Conservation (phyloP, 2,888 invertebrate genomes). For the Leptopilina myrica region DNA sequence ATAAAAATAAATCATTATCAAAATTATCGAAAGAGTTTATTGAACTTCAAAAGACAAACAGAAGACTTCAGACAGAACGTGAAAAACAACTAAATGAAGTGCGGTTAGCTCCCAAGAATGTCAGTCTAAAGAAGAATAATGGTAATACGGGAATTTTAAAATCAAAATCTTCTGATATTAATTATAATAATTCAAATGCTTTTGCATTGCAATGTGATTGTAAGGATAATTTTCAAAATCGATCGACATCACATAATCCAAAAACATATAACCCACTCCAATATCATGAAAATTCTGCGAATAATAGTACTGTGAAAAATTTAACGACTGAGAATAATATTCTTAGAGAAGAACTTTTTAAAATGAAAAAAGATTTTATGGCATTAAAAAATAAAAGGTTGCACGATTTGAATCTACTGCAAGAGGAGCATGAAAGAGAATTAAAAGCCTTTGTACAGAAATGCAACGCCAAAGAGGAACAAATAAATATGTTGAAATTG, state of each 20-base stretch:
- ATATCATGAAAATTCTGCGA: slow-evolving; percentile 75
- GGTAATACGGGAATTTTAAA: neutral
- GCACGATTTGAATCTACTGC: slow-evolving; percentile 85
- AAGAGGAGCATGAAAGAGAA: slow-evolving; percentile 76
- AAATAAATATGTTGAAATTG: slow-evolving; percentile 74
- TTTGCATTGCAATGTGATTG: slow-evolving; percentile 42
- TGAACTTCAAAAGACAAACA: slow-evolving; percentile 86
- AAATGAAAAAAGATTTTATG: slow-evolving; percentile 87
- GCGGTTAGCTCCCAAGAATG: slow-evolving; percentile 58
- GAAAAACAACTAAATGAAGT: slow-evolving; percentile 78
- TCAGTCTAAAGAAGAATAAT: neutral
- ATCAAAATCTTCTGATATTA: neutral
- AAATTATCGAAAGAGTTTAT: slow-evolving; percentile 87
- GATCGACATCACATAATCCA: slow-evolving; percentile 64
- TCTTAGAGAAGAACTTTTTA: slow-evolving; percentile 82
- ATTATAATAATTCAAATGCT: slow-evolving; percentile 63
- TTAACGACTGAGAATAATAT: slow-evolving; percentile 79
- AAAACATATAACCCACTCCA: slow-evolving; percentile 74
- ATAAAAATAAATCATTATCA: slow-evolving; percentile 85
- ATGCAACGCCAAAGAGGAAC: slow-evolving; percentile 71
- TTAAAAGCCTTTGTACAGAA: slow-evolving; percentile 74
- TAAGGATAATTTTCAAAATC: slow-evolving; percentile 59
- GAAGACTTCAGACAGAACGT: slow-evolving; percentile 86
- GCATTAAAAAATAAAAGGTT: slow-evolving; percentile 86
- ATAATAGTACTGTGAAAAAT: slow-evolving; percentile 76